A percentile compares a stretch with the other conserved stretches of the same genome.
Evolutionary conservation across 2,113 vertebrate species (phyloP).

Genomic region (Calyptomena viridis): DNA sequence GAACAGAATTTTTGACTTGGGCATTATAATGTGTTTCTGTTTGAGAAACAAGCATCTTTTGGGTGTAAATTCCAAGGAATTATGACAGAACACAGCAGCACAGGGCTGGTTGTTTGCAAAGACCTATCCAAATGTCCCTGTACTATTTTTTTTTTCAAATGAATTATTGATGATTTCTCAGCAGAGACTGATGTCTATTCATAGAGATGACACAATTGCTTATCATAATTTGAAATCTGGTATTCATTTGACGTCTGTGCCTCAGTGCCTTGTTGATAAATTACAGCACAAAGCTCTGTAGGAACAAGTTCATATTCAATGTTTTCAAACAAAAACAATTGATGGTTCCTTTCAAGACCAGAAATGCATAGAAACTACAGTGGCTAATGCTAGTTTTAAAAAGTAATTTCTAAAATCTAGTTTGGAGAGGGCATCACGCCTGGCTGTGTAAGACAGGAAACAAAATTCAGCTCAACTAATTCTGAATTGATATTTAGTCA

Average conservation of each 20-base stretch:
- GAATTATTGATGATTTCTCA: slow-evolving; percentile 62
- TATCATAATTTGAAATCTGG: slow-evolving; percentile 71
- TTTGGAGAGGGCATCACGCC: background rate
- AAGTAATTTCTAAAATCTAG: background rate
- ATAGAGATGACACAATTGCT: slow-evolving; percentile 57
- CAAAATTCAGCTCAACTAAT: background rate
- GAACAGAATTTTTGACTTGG: background rate
- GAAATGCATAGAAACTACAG: background rate
- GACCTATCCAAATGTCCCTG: slow-evolving; percentile 26
- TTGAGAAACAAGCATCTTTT: background rate
- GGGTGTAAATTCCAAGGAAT: slow-evolving; percentile 19
- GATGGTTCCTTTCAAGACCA: slow-evolving; percentile 29
- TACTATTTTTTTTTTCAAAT: background rate
- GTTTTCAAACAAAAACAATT: slow-evolving; percentile 47
- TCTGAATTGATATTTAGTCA: background rate
- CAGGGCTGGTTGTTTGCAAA: slow-evolving; percentile 20
- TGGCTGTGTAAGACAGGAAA: background rate
- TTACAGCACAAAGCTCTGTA: slow-evolving; percentile 44
- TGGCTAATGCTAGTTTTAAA: background rate
- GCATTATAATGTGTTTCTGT: background rate
- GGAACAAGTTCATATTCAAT: slow-evolving; percentile 68
- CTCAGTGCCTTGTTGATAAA: slow-evolving; percentile 16
- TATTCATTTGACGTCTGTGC: slow-evolving; percentile 63
- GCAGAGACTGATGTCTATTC: slow-evolving; percentile 54
- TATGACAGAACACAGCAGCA: slow-evolving; percentile 18